These are phyloP conservation scores for Tanypteryx hageni DNA, from an alignment of 2,888 invertebrate species.

Conservation along the genomic window DNA sequence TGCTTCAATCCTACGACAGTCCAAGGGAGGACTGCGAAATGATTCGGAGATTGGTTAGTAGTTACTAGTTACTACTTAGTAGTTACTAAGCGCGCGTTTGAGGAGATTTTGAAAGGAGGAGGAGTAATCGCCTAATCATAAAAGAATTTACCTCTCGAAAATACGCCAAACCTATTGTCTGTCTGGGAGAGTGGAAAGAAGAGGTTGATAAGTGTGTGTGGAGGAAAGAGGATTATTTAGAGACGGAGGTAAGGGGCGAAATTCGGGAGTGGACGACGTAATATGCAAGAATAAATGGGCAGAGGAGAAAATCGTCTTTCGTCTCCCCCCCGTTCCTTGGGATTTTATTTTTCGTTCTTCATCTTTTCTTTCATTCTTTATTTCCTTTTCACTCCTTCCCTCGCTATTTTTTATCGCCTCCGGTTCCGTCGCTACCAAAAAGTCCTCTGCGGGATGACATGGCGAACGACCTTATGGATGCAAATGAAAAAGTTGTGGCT, in stretches of 20 bases:
- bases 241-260: not conserved
- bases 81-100: not conserved
- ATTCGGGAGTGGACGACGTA: not conserved
- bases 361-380: not conserved
- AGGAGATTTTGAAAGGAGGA: not conserved
- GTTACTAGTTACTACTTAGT: too few species aligned
- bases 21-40: not conserved
- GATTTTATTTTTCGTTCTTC: not conserved
- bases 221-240: not conserved
- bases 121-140: too few species aligned
- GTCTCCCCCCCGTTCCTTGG: too few species aligned
- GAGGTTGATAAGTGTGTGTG: not conserved
- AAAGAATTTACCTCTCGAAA: not conserved
- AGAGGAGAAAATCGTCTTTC: too few species aligned
- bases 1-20: not conserved
- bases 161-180: not conserved
- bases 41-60: not conserved
- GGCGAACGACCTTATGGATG: not conserved
- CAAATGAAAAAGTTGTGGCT: not conserved
- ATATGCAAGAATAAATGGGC: not conserved
- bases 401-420: not conserved
- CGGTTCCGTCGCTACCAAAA: not conserved
- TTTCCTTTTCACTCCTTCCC: not conserved
- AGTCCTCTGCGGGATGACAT: not conserved
- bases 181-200: not conserved